These are phyloP conservation scores for Eupithecia exiguata DNA, from an alignment of 2,888 invertebrate genomes.

Conservation along the genomic window DNA sequence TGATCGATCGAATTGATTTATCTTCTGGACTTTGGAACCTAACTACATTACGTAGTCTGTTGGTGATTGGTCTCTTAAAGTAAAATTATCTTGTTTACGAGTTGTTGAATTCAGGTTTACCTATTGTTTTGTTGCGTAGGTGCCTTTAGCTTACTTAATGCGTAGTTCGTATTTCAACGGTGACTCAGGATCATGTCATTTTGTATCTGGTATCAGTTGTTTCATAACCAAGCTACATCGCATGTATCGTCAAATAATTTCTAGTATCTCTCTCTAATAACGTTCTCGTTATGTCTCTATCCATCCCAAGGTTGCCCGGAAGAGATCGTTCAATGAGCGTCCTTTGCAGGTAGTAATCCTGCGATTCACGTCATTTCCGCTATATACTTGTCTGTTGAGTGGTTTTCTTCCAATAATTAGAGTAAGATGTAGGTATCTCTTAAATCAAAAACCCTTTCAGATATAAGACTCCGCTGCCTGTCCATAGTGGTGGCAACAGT, in stretches of 20 bases:
- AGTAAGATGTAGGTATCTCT: neutral
- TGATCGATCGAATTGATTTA: neutral
- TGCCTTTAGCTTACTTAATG: neutral
- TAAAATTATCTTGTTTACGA: neutral
- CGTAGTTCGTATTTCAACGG: neutral
- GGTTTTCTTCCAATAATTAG: neutral
- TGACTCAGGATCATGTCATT: neutral
- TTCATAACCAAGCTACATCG: neutral
- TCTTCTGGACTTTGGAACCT: neutral
- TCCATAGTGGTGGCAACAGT: slow-evolving; percentile 94
- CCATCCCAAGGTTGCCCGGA: neutral
- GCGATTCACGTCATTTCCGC: neutral
- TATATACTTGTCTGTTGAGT: neutral
- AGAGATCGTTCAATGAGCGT: neutral
- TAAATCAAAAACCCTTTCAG: slow-evolving; percentile 78
- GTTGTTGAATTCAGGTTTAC: neutral
- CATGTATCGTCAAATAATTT: neutral
- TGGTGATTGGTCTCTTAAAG: neutral
- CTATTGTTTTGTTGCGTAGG: neutral
- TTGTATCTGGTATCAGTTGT: neutral
- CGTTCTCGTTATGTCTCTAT: neutral
- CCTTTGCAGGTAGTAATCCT: neutral
- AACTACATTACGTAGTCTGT: neutral
- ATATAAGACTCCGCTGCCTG: slow-evolving; percentile 95
- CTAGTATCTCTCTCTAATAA: neutral